Conservation (phyloP, 2,113 vertebrate species). For the Otus sunia region DNA sequence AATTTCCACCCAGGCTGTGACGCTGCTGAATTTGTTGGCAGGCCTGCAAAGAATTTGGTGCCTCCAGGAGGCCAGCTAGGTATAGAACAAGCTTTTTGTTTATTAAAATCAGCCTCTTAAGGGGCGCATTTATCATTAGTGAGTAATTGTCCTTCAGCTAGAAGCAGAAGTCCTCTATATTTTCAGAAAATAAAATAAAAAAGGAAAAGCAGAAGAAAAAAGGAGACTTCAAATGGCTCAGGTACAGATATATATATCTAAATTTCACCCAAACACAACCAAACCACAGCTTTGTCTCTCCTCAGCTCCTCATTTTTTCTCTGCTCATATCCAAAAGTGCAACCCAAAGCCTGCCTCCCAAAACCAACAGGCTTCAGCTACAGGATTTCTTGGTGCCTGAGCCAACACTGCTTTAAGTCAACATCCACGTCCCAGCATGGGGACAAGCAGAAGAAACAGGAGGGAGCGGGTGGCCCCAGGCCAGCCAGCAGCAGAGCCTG, state of each 20-base stretch:
- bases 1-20: not conserved
- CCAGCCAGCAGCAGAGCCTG: not conserved
- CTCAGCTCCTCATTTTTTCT: not conserved
- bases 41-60: not conserved
- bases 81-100: not conserved
- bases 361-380: not conserved
- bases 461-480: not conserved
- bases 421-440: accelerated
- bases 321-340: not conserved
- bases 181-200: not conserved
- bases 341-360: not conserved
- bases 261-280: not conserved
- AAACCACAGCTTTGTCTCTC: not conserved
- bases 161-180: not conserved
- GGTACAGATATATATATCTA: too few species aligned
- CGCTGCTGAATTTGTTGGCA: accelerated
- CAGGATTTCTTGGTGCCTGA: not conserved
- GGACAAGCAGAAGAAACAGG: not conserved
- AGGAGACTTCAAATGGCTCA: not conserved
- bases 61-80: not conserved
- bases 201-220: not conserved
- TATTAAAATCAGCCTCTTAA: not conserved
- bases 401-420: accelerated
- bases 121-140: accelerated
- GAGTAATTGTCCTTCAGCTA: not conserved